A percentile compares a stretch with the other conserved stretches of the same genome.
Conservation (phyloP, 2,888 invertebrate genomes). For the Spilarctia lutea region DNA sequence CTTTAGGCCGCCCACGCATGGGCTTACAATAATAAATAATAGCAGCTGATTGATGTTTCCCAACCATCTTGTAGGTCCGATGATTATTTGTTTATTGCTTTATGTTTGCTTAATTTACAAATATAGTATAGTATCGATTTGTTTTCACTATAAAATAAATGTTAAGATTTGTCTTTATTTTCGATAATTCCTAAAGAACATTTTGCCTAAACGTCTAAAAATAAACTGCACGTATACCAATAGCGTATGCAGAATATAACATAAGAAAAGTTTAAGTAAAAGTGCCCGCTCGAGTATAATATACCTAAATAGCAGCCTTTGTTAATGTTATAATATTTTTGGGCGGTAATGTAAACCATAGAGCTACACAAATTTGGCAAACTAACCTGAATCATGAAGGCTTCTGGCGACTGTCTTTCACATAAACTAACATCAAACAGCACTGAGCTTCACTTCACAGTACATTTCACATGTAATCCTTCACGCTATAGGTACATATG, state of each 20-base stretch:
- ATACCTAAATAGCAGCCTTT: conserved; percentile 18
- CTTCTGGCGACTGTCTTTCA: conserved; percentile 67
- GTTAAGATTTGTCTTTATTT: background rate
- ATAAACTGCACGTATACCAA: background rate
- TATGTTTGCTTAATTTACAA: conserved; percentile 39
- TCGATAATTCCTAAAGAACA: background rate
- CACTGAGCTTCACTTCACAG: conserved; percentile 81
- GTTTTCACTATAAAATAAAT: background rate
- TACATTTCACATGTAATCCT: conserved; percentile 81
- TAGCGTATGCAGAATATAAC: background rate
- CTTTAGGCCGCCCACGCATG: conserved; percentile 63
- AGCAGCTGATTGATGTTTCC: conserved; percentile 57
- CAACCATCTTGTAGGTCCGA: conserved; percentile 41
- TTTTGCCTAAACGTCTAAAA: background rate
- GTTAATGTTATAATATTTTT: conserved; percentile 37
- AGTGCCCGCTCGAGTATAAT: background rate
- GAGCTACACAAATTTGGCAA: conserved; percentile 44
- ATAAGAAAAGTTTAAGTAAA: background rate
- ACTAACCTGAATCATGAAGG: conserved; percentile 86
- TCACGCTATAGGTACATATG: conserved; percentile 65
- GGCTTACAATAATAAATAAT: conserved; percentile 57
- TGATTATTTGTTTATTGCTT: conserved; percentile 49
- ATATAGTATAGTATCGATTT: conserved; percentile 3
- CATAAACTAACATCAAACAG: conserved; percentile 76
- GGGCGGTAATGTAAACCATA: conserved; percentile 30